Base-by-base conservation (phyloP, 2,113 vertebrate genomes). In the Psilopogon haemacephalus region DNA sequence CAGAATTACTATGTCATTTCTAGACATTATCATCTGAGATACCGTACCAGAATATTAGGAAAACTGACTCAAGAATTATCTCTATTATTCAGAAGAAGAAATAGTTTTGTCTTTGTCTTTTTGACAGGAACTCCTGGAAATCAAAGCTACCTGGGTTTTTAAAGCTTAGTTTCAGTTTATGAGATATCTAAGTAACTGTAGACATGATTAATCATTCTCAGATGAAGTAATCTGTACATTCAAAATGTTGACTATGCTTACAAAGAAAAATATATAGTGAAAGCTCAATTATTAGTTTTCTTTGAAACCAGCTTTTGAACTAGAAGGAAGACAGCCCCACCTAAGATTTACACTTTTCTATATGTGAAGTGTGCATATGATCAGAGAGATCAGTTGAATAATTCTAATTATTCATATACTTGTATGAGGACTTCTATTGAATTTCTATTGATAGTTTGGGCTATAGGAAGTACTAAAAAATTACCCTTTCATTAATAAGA, bases 1-100 rank as follows among this genome's bases (percentile, higher is more conserved):
- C 68, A 83, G 46, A 94, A 84, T 73, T 79, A 86, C 84, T 94
- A 28, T 28, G 9, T 14, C 70, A 55, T 95, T 97, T 95, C 72
- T 88, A 95, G 88, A 80, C 76, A 84, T 96, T 94, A 78, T 48
- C 2, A 1, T 75, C 86, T 84, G 88, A 93, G 54, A 80, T 12
- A 62, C 16, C 88, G 56, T 69, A 42, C 84, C 40, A 60, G 55
- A 42, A 35, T 63, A 80, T 89, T 93, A 82, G 28, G 92, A 94
- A 86, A 95, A 91, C 28, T 67, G 52, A 70, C 50, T 95, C 40
- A 75, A 48, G 81, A 78, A 91, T 93, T 80, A 50, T 35, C 32
- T 74, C 23, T 86, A 8, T 93, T 95, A 52, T 76, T 91, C 33
- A 94, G 40, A 68, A 83, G 54, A 79, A 63, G 30, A 89, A 55